These are phyloP conservation scores for Daphoenositta chrysoptera DNA, from an alignment of 2,113 vertebrate species.

Conservation along the genomic window DNA sequence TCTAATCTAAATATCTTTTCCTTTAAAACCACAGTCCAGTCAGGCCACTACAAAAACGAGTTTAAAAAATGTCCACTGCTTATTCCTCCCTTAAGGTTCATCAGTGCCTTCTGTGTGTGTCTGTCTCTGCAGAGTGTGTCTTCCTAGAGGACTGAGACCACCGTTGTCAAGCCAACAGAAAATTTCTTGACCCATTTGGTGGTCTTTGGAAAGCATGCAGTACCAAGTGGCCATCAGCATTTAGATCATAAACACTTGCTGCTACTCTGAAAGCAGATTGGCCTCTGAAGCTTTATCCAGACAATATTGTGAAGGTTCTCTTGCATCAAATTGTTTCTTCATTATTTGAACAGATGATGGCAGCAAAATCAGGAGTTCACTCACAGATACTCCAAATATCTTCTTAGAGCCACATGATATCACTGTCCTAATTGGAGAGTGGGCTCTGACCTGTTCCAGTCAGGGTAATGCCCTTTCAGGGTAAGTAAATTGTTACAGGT, in stretches of 20 bases:
- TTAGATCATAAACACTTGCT: background rate
- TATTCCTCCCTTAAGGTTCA: background rate
- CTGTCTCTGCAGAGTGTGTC: background rate
- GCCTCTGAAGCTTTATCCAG: background rate
- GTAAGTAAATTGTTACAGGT: background rate
- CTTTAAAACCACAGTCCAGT: background rate
- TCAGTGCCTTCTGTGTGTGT: background rate
- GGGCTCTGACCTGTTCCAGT: background rate
- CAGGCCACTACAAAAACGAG: background rate
- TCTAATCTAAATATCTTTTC: background rate
- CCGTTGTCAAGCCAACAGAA: background rate
- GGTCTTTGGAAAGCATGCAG: background rate
- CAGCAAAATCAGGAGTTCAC: constrained; percentile 33
- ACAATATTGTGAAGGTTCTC: background rate
- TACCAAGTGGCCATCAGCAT: background rate
- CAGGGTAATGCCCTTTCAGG: background rate
- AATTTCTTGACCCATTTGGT: background rate
- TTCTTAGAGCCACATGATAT: background rate
- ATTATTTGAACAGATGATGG: constrained; percentile 43
- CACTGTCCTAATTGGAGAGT: background rate
- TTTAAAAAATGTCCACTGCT: background rate
- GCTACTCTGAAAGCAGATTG: background rate
- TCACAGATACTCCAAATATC: background rate
- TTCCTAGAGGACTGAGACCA: background rate
- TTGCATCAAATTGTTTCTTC: background rate